Base-by-base conservation (phyloP, 2,113 vertebrate genomes). In the Cacatua alba region DNA sequence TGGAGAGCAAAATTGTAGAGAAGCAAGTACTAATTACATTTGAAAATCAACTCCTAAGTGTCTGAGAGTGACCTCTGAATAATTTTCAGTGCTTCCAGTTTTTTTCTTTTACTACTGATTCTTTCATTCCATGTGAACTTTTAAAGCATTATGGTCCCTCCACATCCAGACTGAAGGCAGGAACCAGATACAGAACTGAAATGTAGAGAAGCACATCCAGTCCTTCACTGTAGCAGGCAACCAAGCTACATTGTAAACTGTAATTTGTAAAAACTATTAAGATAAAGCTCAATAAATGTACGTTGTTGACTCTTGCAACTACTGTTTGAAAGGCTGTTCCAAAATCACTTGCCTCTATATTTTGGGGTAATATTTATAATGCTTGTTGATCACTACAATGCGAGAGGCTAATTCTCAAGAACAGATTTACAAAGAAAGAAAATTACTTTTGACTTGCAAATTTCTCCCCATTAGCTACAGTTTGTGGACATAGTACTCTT, bases 381-480 rank as follows among this genome's bases (percentile, higher is more conserved):
- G 88, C 88, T 88, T 94, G 64, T 91, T 97, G 94, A 91, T 95
- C 81, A 82, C 76, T 86, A 72, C 86, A 94, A 92, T 89, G 60
- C 23, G 46, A 94, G 81, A 94, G 88, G 65, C 80, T 96, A 94
- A 91, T 92, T 96, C 91, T 93, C 82, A 92, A 93, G 90, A 93
- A 92, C 57, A 91, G 62, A 44, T 31, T 94, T 91, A 90, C 48
- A 92, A 94, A 96, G 94, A 94, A 92, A 88, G 65, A 93, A 96
- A 91, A 93, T 96, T 97, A 96, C 94, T 94, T 96, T 96, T 96
- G 88, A 95, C 83, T 94, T 94, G 90, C 92, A 94, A 86, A 93
- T 97, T 93, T 93, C 60, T 92, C 62, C 57, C 83, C 69, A 72
- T 96, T 95, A 91, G 86, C 86, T 93, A 71, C 86, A 84, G 92